Evolutionary conservation across 2,113 vertebrate genomes (phyloP).

Genomic region (Desmodus rotundus): DNA sequence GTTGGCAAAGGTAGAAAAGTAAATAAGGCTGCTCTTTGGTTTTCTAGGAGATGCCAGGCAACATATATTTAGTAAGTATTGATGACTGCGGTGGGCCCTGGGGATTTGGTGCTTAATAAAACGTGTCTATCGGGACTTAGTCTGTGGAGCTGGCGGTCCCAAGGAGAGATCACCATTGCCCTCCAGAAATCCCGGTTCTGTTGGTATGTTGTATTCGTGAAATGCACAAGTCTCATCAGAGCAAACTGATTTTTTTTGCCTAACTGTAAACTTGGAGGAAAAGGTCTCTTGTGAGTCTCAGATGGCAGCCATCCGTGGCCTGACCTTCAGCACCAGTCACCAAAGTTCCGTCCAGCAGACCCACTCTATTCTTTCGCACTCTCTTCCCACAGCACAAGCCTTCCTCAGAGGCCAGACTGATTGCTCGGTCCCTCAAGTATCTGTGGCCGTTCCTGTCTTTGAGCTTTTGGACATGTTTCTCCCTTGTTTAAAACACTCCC

Average conservation of each 20-base stretch:
- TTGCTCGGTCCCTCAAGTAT: background rate
- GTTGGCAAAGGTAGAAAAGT: background rate
- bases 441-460: background rate
- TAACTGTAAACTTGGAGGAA: background rate
- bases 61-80: background rate
- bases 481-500: background rate
- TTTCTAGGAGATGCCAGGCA: background rate
- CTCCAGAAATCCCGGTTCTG: background rate
- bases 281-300: background rate
- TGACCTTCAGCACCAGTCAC: background rate
- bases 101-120: background rate
- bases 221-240: background rate
- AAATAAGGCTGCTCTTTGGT: background rate
- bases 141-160: background rate
- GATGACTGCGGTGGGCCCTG: background rate
- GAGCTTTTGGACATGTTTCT: background rate
- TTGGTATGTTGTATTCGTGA: background rate
- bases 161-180: background rate
- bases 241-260: background rate
- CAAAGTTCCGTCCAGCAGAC: background rate
- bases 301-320: background rate
- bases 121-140: background rate
- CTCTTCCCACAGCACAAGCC: background rate
- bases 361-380: background rate
- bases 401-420: background rate